Conservation (phyloP, 2,797 vertebrate species). For the Halcyon leucocephala region DNA sequence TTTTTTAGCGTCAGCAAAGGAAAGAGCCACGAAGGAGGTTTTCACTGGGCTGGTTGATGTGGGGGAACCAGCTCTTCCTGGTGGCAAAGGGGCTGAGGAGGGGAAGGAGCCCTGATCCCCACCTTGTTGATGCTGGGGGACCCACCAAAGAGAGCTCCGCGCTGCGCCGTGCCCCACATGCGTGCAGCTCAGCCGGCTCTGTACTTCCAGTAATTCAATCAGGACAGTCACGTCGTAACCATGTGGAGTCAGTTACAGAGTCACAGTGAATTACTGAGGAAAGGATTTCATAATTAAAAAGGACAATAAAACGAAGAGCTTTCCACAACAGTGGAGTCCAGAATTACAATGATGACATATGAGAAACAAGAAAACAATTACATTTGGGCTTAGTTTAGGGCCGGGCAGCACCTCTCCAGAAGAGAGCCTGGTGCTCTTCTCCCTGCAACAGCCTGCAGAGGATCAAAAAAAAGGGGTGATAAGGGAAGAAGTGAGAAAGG, state of each 20-base stretch:
- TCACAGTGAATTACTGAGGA: slow-evolving; percentile 71
- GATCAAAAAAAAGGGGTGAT: not conserved
- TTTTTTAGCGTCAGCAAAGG: fast-evolving
- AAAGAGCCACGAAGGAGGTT: fast-evolving
- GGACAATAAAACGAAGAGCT: slow-evolving; percentile 66
- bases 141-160: not conserved
- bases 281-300: slow-evolving; percentile 67
- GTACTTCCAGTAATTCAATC: slow-evolving; percentile 61
- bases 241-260: slow-evolving; percentile 71
- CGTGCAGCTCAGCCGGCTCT: not conserved
- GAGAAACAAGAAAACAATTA: slow-evolving; percentile 35
- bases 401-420: not conserved
- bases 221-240: slow-evolving; percentile 64
- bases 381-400: not conserved
- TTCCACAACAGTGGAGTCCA: slow-evolving; percentile 57
- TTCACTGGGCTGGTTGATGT: fast-evolving
- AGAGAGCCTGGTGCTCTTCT: not conserved
- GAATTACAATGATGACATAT: slow-evolving; percentile 36
- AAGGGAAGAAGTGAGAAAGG: not conserved
- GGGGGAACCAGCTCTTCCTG: fast-evolving
- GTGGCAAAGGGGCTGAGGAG: not conserved
- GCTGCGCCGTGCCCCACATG: not conserved
- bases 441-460: not conserved
- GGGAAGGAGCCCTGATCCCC: fast-evolving
- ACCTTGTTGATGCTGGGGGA: fast-evolving